Percentiles rank a stretch among this genome's conserved stretches.
Evolutionary conservation across 2,888 invertebrate genomes (phyloP).

Genomic region (Aporophyla lueneburgensis): DNA sequence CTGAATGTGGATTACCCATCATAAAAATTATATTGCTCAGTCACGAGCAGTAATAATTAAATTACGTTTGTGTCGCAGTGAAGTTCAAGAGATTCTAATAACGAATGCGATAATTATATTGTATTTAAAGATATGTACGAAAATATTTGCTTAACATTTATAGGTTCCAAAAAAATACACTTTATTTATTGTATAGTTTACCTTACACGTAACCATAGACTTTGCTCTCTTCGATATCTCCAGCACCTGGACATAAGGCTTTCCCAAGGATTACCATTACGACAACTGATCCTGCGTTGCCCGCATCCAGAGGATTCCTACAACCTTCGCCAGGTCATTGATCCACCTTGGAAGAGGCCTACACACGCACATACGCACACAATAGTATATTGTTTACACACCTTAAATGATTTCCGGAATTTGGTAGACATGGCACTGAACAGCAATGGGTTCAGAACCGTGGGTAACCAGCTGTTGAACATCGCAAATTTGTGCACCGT

Average conservation of each 20-base stretch:
- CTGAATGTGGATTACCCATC: slow-evolving; percentile 21
- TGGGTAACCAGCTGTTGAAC: slow-evolving; percentile 82
- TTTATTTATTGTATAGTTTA: not conserved
- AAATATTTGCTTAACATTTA: not conserved
- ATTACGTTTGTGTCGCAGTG: slow-evolving; percentile 8
- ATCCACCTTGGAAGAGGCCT: not conserved
- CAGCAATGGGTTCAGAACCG: slow-evolving; percentile 82
- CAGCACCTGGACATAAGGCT: too few relatives aligned
- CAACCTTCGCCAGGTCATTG: not conserved
- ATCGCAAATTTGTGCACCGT: slow-evolving; percentile 72
- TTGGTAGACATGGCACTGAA: slow-evolving; percentile 86
- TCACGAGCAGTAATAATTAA: slow-evolving; percentile 3
- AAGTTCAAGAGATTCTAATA: not conserved
- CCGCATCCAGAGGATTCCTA: not conserved
- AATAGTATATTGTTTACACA: slow-evolving; percentile 49
- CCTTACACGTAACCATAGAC: not conserved
- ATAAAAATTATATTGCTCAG: slow-evolving; percentile 21
- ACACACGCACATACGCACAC: not conserved
- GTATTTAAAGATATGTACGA: not conserved
- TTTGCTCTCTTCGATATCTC: not conserved
- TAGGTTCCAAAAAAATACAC: not conserved
- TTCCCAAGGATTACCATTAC: not conserved
- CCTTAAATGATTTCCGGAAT: slow-evolving; percentile 82
- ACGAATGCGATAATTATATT: not conserved
- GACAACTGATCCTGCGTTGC: too few relatives aligned